Conservation (phyloP, 1,140 invertebrate species). For the Notospermus geniculatus region DNA sequence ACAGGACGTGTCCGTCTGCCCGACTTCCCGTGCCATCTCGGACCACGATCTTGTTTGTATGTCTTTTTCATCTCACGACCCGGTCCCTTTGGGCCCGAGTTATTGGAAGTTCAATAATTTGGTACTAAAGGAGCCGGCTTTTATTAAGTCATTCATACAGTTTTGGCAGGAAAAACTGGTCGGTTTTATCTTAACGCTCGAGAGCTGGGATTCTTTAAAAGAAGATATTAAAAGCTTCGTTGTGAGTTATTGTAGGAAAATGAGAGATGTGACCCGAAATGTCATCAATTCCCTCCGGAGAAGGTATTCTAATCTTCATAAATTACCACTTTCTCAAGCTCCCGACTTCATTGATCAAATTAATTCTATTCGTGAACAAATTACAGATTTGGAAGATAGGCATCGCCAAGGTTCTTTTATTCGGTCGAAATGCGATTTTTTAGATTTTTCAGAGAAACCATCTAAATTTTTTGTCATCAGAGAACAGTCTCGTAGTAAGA, state of each 20-base stretch:
- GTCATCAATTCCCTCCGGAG: background rate
- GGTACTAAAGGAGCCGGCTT: background rate
- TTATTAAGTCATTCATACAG: constrained; percentile 9
- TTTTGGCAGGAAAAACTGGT: constrained; percentile 12
- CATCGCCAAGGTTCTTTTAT: constrained; percentile 17
- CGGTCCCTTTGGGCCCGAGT: constrained; percentile 14
- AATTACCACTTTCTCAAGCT: background rate
- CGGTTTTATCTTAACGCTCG: constrained; percentile 21
- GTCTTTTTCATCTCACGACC: background rate
- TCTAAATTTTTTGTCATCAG: constrained; percentile 22
- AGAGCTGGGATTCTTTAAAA: constrained; percentile 15
- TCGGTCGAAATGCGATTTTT: constrained; percentile 13
- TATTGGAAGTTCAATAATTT: constrained; percentile 30
- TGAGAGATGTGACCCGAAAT: constrained; percentile 17
- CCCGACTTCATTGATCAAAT: background rate
- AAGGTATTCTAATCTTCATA: background rate
- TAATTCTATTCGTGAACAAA: constrained; percentile 10
- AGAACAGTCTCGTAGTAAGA: constrained; percentile 15
- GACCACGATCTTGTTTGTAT: constrained; percentile 26
- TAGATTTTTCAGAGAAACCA: constrained; percentile 24
- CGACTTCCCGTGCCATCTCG: constrained; percentile 16
- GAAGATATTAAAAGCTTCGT: constrained; percentile 1
- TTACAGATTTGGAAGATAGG: constrained; percentile 13
- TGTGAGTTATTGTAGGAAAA: constrained; percentile 11
- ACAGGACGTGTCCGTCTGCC: constrained; percentile 9